A percentile compares a stretch with the other conserved stretches of the same genome.
Conservation (phyloP, 2,113 vertebrate species). For the Colossoma macropomum region DNA sequence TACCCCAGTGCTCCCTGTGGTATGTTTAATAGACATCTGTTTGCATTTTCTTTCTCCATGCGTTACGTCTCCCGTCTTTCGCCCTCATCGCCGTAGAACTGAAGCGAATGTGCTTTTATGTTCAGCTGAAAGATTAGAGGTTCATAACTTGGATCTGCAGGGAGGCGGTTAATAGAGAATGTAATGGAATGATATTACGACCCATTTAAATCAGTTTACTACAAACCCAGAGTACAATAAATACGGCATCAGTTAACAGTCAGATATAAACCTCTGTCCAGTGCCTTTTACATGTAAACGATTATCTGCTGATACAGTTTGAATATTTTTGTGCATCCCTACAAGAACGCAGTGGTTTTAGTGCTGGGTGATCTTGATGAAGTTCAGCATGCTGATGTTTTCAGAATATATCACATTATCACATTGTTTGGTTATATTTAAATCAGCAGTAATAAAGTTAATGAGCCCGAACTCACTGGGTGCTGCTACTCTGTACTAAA, state of each 20-base stretch:
- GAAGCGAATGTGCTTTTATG: background rate
- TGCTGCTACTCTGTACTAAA: no score
- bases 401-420: background rate
- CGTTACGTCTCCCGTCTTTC: conserved; percentile 55
- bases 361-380: no score
- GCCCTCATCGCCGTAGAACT: background rate
- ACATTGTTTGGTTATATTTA: no score
- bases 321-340: no score
- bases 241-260: no score
- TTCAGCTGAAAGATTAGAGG: background rate
- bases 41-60: conserved; percentile 61
- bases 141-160: background rate
- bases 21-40: conserved; percentile 69
- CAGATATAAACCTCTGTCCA: no score
- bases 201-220: background rate
- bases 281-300: no score
- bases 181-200: background rate
- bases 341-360: no score
- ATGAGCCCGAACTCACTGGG: no score
- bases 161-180: background rate
- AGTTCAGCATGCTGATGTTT: no score
- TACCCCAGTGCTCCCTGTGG: conserved; percentile 48
- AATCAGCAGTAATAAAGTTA: no score
- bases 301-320: no score
- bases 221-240: background rate